A percentile compares a stretch with the other conserved stretches of the same genome.
These are phyloP conservation scores for Mechanitis mazaeus DNA, from an alignment of 2,888 invertebrate species.

Conservation along the genomic window DNA sequence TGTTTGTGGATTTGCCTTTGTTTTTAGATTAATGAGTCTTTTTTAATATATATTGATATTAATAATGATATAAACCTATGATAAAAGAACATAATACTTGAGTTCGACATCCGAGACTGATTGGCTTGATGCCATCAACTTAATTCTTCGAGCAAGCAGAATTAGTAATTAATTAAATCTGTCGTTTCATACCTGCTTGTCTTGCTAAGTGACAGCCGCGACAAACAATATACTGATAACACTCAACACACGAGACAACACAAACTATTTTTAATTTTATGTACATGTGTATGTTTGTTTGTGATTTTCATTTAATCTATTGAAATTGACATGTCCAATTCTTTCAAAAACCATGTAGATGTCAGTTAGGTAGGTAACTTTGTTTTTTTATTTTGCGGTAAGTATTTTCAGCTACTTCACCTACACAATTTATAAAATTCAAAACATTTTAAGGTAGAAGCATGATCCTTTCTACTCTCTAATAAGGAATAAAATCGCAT, in stretches of 20 bases:
- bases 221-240: background rate
- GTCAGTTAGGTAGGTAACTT: too few species aligned
- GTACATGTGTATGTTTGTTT: background rate
- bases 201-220: slow-evolving; percentile 1
- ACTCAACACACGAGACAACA: background rate
- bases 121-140: background rate
- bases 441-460: background rate
- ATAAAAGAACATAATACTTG: background rate
- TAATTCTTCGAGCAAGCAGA: background rate
- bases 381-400: too few species aligned
- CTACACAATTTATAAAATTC: too few species aligned
- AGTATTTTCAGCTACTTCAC: too few species aligned
- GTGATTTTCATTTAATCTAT: too few species aligned
- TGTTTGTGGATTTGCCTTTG: too few species aligned
- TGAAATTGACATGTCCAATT: too few species aligned
- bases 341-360: too few species aligned
- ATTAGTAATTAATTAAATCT: slow-evolving; percentile 6
- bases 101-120: background rate
- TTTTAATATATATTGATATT: too few species aligned
- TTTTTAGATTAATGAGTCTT: too few species aligned
- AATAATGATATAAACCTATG: background rate
- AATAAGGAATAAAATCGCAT: slow-evolving; percentile 11
- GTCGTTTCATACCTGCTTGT: slow-evolving; percentile 1
- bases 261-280: background rate
- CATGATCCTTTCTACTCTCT: background rate